Conservation (phyloP, 2,888 invertebrate genomes). For the Pristionchus entomophagus region DNA sequence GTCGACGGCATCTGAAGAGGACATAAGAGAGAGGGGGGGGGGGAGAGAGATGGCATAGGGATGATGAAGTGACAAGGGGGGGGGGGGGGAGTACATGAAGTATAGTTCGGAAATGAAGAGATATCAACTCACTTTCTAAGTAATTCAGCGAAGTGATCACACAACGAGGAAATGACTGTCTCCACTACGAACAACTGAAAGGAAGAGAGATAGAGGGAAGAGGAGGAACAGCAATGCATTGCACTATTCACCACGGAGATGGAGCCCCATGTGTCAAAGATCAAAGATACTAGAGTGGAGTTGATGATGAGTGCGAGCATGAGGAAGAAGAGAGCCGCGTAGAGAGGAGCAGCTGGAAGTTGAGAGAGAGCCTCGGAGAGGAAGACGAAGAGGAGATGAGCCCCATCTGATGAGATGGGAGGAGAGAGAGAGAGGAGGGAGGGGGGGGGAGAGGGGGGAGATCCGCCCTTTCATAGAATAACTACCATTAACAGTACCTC, state of each 20-base stretch:
- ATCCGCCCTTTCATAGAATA: background rate
- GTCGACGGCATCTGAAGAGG: conserved; percentile 60
- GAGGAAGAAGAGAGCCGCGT: conserved; percentile 88
- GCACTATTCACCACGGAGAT: too few species aligned
- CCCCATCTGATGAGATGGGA: conserved; percentile 59
- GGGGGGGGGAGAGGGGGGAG: background rate
- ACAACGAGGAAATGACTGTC: conserved; percentile 80
- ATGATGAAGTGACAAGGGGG: too few species aligned
- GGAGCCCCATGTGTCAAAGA: background rate
- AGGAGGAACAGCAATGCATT: background rate
- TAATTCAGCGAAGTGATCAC: conserved; percentile 79
- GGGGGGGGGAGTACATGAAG: background rate
- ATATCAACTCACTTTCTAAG: conserved; percentile 66
- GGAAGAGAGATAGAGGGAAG: background rate
- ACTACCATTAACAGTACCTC: conserved; percentile 69
- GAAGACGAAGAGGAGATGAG: conserved; percentile 85
- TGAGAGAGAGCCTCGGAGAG: conserved; percentile 87
- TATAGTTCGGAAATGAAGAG: background rate
- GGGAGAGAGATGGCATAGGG: too few species aligned
- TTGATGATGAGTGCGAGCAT: conserved; percentile 77
- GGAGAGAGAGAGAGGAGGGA: background rate
- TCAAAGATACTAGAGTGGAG: conserved; percentile 64
- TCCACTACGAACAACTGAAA: conserved; percentile 79
- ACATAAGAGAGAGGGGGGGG: background rate
- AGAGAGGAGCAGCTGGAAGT: conserved; percentile 86